Conservation (phyloP, 2,797 vertebrate genomes). For the Tapirus indicus region DNA sequence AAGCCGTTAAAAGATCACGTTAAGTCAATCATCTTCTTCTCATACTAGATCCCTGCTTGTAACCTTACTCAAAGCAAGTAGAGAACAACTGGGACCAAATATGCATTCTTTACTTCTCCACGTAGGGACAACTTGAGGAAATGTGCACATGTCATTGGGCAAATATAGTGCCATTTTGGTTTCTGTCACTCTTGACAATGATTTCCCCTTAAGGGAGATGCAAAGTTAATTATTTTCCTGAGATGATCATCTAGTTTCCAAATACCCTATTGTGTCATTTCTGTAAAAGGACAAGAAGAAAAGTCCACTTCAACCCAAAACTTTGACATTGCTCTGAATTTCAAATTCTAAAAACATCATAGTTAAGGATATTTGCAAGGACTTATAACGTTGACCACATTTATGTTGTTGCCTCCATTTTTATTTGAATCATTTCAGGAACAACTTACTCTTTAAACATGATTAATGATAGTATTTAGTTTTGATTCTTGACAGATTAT, state of each 20-base stretch:
- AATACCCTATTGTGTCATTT: constrained; percentile 62
- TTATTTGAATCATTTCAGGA: constrained; percentile 6
- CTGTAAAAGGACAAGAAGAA: constrained; percentile 63
- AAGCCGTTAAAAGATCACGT: background rate
- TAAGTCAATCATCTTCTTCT: background rate
- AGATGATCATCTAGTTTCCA: constrained; percentile 68
- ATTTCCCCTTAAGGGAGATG: constrained; percentile 51
- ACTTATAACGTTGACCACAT: background rate
- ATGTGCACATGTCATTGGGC: constrained; percentile 2
- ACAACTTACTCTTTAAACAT: constrained; percentile 73
- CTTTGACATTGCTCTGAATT: constrained; percentile 78
- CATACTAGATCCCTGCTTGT: background rate
- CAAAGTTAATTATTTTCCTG: constrained; percentile 59
- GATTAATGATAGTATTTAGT: constrained; percentile 66
- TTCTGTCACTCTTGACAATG: constrained; percentile 65
- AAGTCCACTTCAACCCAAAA: constrained; percentile 64
- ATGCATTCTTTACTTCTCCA: background rate
- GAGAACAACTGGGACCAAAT: constrained; percentile 23
- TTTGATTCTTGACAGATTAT: constrained; percentile 58
- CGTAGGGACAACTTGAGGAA: background rate
- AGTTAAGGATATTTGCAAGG: background rate
- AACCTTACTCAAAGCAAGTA: background rate
- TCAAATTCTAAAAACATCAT: constrained; percentile 68
- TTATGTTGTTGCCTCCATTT: constrained; percentile 40
- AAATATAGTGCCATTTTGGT: constrained; percentile 37